Base-by-base conservation (phyloP, 2,113 vertebrate genomes). In the Nymphicus hollandicus region DNA sequence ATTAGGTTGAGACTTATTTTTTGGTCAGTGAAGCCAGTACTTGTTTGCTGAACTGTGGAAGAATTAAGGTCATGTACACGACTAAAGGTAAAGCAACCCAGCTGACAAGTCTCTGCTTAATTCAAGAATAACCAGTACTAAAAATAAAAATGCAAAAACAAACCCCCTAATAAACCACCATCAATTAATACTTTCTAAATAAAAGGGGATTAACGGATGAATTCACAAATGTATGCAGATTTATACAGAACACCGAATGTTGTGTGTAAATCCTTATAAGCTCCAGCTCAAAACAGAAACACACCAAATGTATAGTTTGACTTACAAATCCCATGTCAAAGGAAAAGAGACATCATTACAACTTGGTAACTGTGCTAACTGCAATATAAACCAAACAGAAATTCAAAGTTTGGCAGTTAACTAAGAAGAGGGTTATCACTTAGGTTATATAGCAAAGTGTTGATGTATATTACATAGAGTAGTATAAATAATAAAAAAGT, bases 401-500 rank as follows among this genome's bases (percentile, higher is more conserved):
- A 96, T 95, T 96, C 96, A 94, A 53, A 97, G 97, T 97, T 97
- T 97, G 97, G 97, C 95, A 97, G 95, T 85, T 97, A 98, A 98
- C 98, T 98, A 97, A 98, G 94, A 97, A 96, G 97, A 98, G 97
- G 97, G 92, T 98, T 97, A 97, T 97, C 97, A 98, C 97, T 97
- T 98, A 95, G 98, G 97, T 98, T 98, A 98, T 97, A 98, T 98
- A 98, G 97, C 97, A 98, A 98, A 98, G 98, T 98, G 97, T 98
- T 97, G 98, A 97, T 98, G 97, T 97, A 97, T 98, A 98, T 98
- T 98, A 98, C 98, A 98, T 96, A 98, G 97, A 98, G 98, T 98
- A 98, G 98, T 98, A 98, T 98, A 98, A 98, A 98, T 98, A 98
- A 98, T 98, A 98, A 98, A 98, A 98, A 98, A 98, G 98, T 98